Base-by-base conservation (phyloP, 2,113 vertebrate species). In the Parotia lawesii region DNA sequence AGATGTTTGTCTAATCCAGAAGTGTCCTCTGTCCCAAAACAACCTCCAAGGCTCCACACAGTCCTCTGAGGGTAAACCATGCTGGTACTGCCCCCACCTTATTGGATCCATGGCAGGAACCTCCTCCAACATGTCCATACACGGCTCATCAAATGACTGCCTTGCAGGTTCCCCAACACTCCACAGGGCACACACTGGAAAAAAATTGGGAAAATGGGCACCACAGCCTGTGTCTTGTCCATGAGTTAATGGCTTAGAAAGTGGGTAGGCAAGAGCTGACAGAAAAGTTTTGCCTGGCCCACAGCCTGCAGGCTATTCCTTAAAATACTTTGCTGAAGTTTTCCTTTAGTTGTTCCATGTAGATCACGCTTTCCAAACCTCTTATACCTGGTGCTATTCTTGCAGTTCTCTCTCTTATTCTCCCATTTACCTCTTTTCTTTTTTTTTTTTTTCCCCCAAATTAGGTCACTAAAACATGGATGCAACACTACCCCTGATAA, bases 61-160 rank as follows among this genome's bases (percentile, higher is more conserved):
- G 82, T 8, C 40, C 47, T 50, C 27, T 25, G 24, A 51, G 14
- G 6, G 8, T 12, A 78, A 73, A 51, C 6, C 38, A 10, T 5
- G 7, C 7, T 33, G 23, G 20, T 28, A 33, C 16, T 51, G 79
- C 11, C 54, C 38, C 28, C 21, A 51, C 3, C 2, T 28, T 5
- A 22, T 0, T 22, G 37, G 19, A 51, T 19, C 27, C 15, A 31
- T 0, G 3, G 56, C n/a, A 67, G 61, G 22, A 85, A 44, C 0
- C 2, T 28, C 22, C 53, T 62, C 69, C 40, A 35, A 3, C 1
- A 0, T 0, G 4, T 69, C 38, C 12, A 6, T 1, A 13, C 15
- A 9, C 0, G 0, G 38, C 16, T 79, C 48, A 56, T 18, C 57
- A 31, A 27, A 51, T 4, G 2, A 85, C 37, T 21, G 28, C 15